Percentiles rank a stretch among this genome's conserved stretches.
These are phyloP conservation scores for Muschampia staudingeri DNA, from an alignment of 2,888 invertebrate species.

Conservation along the genomic window DNA sequence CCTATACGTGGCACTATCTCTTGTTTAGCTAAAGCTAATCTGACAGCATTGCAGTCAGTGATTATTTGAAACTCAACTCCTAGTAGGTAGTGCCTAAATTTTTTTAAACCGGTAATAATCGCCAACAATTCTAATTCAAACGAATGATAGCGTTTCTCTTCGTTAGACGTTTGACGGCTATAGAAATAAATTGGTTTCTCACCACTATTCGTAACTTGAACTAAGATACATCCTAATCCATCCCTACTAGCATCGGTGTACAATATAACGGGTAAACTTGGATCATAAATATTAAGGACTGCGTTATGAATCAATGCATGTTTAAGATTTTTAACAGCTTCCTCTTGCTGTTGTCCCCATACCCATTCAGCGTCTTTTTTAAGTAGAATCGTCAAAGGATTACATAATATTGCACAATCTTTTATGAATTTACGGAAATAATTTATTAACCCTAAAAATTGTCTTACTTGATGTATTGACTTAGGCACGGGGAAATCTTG, in stretches of 20 bases:
- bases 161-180: conserved; percentile 72
- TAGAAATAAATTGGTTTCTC: conserved; percentile 71
- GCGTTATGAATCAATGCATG: conserved; percentile 31
- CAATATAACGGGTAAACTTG: conserved; percentile 36
- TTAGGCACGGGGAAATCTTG: conserved; percentile 42
- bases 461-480: conserved; percentile 44
- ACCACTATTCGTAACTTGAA: conserved; percentile 38
- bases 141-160: conserved; percentile 74
- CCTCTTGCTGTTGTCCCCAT: conserved; percentile 36
- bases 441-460: conserved; percentile 48
- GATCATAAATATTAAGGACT: conserved; percentile 39
- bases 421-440: conserved; percentile 47
- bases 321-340: conserved; percentile 35
- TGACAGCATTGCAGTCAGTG: conserved; percentile 53
- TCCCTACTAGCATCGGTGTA: conserved; percentile 54
- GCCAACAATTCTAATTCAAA: conserved; percentile 69
- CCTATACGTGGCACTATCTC: conserved; percentile 69
- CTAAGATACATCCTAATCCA: conserved; percentile 44
- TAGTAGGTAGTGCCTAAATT: conserved; percentile 46
- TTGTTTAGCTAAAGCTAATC: conserved; percentile 56
- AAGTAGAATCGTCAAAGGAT: conserved; percentile 42
- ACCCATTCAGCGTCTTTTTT: conserved; percentile 42
- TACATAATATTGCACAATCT: conserved; percentile 38
- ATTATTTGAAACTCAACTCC: conserved; percentile 44
- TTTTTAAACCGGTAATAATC: conserved; percentile 42